Evolutionary conservation across 1,140 invertebrate species (phyloP), one percentile per base, ranked within the genome.

Genomic region (Plectrocnemia conspersa): DNA sequence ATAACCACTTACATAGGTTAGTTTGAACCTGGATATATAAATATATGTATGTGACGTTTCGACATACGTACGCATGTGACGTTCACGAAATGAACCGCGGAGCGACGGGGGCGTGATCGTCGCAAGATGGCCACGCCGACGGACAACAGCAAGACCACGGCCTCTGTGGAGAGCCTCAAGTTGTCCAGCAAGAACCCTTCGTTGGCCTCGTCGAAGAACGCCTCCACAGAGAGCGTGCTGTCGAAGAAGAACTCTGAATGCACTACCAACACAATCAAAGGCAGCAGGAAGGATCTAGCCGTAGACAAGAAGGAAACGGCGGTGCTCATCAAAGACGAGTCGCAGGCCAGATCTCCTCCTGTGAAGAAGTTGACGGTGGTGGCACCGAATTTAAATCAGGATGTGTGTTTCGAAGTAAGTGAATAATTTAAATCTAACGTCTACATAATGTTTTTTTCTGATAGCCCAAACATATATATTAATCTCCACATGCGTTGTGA

Each of bases 261-360:
- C 38, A 40, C 35, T 1, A 5, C 35, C 5, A n/a, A n/a, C n/a
- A n/a, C n/a, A n/a, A 11, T 52, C 0, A 58, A 55, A 38, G 52
- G 52, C 0, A 74, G 72, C 52, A 75, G 72, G 62, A 76, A 74
- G 65, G 74, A 74, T 27, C 62, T 76, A n/a, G 16, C 41, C 6
- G 40, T 73, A 18, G 55, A 56, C 24, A 58, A 70, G 64, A 15
- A 74, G 54, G 73, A 75, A 47, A 71, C 71, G 6, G 71, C 71
- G 56, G 69, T 75, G n/a, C 71, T 75, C 38, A 73, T 75, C 40
- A 65, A 72, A 18, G 74, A 76, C 27, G 74, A 76, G n/a, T 45
- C 11, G 1, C 66, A 71, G 22, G 52, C 72, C 15, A 58, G 68
- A 11, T 74, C 72, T 1, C 74, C 74, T 2, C 70, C 74, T 2